These are phyloP conservation scores for Imbricaverruca yamaguchii DNA, from an alignment of 2,888 invertebrate genomes.

Conservation along the genomic window DNA sequence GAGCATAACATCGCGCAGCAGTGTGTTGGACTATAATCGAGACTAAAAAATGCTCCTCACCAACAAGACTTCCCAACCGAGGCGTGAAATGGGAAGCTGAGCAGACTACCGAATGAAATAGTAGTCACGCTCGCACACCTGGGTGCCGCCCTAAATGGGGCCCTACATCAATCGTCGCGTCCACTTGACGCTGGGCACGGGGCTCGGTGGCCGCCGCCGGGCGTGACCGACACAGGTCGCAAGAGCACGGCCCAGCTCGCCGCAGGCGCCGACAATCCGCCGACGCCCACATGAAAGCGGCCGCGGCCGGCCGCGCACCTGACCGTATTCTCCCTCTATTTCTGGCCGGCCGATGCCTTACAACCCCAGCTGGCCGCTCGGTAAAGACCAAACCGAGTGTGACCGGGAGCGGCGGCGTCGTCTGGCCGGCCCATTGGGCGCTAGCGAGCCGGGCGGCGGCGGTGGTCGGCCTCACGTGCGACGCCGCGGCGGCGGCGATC, in stretches of 20 bases:
- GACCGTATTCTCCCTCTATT: constrained; percentile 8
- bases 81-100: no score
- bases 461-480: no score
- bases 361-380: not conserved
- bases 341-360: not conserved
- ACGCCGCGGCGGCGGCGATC: no score
- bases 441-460: not conserved
- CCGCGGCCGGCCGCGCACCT: not conserved
- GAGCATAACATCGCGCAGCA: no score
- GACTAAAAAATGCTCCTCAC: no score
- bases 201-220: not conserved
- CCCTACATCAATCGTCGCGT: no score
- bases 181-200: no score
- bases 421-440: not conserved
- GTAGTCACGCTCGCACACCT: no score
- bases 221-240: not conserved
- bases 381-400: constrained; percentile 11
- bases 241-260: not conserved
- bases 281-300: not conserved
- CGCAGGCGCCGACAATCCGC: not conserved
- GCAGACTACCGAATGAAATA: no score
- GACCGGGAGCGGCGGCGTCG: not conserved
- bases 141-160: no score
- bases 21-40: no score
- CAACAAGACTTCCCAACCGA: no score